Base-by-base conservation (phyloP, 2,888 invertebrate species). In the Meta bourneti region DNA sequence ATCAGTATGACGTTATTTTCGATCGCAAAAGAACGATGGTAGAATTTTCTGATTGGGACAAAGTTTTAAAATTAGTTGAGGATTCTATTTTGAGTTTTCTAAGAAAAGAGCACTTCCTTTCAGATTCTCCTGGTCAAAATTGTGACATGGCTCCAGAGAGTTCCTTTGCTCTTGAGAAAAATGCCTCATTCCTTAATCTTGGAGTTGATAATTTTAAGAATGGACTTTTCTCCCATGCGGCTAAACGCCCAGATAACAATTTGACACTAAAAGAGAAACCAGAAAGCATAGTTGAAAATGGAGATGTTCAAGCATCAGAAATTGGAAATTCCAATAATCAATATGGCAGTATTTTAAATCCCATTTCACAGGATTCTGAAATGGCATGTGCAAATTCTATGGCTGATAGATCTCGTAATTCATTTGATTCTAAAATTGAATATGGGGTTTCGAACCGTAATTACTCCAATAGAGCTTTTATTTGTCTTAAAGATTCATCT, bases 11-110 rank as follows among this genome's bases (percentile, higher is more conserved):
- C 93, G 94, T 96, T 0, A 95, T 95, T 20, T 95, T 95, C 92
- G 95, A 96, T 92, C 95, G 95, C 5, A 94, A 95, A 8, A 96
- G 96, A 94, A 95, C 95, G 8, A 94, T 95, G 79, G 95, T 96
- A 1, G 96, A 96, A 94, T 96, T 96, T 94, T 95, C 95, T 93
- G 95, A 96, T 93, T 96, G 96, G 96, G 94, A 95, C 20, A 92
- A 94, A n/a, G 93, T 96, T 16, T 93, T 94, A 34, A 94, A 94
- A 79, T 95, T 95, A 78, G 93, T 96, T 19, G 95, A 95, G 93
- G 95, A 95, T 93, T 93, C 94, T 83, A 84, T 95, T 16, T 48
- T 82, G 5, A 54, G 61, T 78, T 89, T 92, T 78, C 51, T 89
- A 0, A 85, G 54, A 70, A n/a, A 7, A n/a, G 75, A 89, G 70